A percentile compares a stretch with the other conserved stretches of the same genome.
Conservation (phyloP, 1,140 invertebrate genomes). For the Drosophila mayri region DNA sequence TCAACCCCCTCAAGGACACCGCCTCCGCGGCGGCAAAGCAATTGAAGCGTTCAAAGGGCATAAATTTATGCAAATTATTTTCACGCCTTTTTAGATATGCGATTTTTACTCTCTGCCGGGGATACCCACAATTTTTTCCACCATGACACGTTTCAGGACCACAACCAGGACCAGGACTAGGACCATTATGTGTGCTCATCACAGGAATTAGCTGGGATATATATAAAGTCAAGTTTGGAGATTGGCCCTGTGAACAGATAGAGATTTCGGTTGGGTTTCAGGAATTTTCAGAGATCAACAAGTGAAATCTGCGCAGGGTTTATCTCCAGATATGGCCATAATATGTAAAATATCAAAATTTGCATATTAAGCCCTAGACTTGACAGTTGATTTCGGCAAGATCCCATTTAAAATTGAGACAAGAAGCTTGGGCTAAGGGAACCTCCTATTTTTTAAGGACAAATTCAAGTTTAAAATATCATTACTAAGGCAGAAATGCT, state of each 20-base stretch:
- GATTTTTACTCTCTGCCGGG: slow-evolving; percentile 43
- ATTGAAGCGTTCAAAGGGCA: slow-evolving; percentile 83
- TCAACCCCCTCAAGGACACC: slow-evolving; percentile 6
- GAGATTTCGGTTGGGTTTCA: background rate
- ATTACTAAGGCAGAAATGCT: too few relatives aligned
- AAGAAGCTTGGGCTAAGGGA: too few relatives aligned
- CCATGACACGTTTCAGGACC: slow-evolving; percentile 12
- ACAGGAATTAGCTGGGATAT: slow-evolving; percentile 36
- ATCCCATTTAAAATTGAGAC: background rate
- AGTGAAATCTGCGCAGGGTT: slow-evolving; percentile 8
- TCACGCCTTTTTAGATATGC: slow-evolving; percentile 85
- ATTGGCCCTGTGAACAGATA: slow-evolving; percentile 15
- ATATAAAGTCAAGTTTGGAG: slow-evolving; percentile 26
- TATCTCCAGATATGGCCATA: background rate
- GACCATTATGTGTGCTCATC: slow-evolving; percentile 35
- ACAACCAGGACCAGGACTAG: background rate
- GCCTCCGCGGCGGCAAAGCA: slow-evolving; percentile 33
- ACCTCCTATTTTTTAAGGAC: background rate
- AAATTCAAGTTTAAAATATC: too few relatives aligned
- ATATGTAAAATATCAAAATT: slow-evolving; percentile 2
- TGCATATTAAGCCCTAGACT: background rate
- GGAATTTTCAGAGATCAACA: slow-evolving; percentile 11
- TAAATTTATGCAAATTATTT: slow-evolving; percentile 85
- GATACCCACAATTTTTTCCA: background rate
- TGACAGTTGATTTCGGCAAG: background rate